phyloP scores from a whole-genome alignment of 2,797 vertebrate species.

The Podarcis siculus region DNA sequence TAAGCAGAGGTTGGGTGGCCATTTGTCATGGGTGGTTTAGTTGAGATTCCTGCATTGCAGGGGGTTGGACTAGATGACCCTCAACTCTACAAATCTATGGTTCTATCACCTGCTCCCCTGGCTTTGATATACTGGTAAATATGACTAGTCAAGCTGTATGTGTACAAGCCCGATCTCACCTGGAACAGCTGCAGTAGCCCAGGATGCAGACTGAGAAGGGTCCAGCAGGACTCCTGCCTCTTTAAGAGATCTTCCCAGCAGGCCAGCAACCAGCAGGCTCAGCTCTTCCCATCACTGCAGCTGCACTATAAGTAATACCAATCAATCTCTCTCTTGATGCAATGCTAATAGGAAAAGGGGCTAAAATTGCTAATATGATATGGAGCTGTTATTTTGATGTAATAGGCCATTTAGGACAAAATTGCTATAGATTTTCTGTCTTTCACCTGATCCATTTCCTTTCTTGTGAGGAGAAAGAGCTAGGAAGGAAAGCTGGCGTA shows the following conservation, averaged over 20 bases:
- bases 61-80: too few relatives aligned
- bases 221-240: background rate
- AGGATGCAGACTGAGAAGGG: background rate
- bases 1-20: too few relatives aligned
- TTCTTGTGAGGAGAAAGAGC: conserved; percentile 32
- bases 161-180: background rate
- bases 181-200: background rate
- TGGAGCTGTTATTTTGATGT: conserved; percentile 55
- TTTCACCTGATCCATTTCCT: conserved; percentile 66
- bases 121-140: background rate
- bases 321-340: conserved; percentile 43
- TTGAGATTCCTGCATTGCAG: too few relatives aligned
- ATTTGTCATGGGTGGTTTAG: too few relatives aligned
- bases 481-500: conserved; percentile 28
- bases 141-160: background rate
- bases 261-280: background rate
- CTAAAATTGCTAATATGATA: conserved; percentile 52
- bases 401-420: conserved; percentile 64
- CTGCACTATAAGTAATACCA: conserved; percentile 29
- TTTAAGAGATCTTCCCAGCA: background rate
- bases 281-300: background rate
- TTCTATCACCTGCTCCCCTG: too few relatives aligned
- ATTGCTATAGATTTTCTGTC: conserved; percentile 70
- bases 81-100: too few relatives aligned
- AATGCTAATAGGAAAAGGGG: conserved; percentile 43